Evolutionary conservation across 1,140 invertebrate genomes (phyloP).

Genomic region (Asbolus verrucosus): DNA sequence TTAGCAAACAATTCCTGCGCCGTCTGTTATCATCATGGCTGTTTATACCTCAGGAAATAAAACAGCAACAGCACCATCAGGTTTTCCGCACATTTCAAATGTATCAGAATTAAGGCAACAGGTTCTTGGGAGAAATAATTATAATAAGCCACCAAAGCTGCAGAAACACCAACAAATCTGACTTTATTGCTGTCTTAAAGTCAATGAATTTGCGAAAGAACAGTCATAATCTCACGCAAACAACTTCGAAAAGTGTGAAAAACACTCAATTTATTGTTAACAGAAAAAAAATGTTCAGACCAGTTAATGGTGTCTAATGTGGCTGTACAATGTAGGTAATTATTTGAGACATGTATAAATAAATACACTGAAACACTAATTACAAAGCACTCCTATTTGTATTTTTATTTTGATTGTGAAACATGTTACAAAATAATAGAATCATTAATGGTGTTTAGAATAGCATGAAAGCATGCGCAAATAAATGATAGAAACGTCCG

Average conservation of each 20-base stretch:
- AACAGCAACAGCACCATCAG: constrained; percentile 12
- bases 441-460: constrained; percentile 33
- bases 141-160: constrained; percentile 28
- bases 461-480: constrained; percentile 32
- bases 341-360: neutral
- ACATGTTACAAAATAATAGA: constrained; percentile 33
- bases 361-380: constrained; percentile 3
- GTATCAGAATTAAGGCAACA: constrained; percentile 32
- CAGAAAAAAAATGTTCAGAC: neutral
- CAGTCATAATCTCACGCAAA: constrained; percentile 17
- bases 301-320: neutral
- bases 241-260: constrained; percentile 3
- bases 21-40: constrained; percentile 18
- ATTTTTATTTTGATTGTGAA: constrained; percentile 1
- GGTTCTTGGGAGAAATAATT: constrained; percentile 26
- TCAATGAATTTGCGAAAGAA: constrained; percentile 9
- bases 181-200: constrained; percentile 25
- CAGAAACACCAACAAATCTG: constrained; percentile 32
- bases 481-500: constrained; percentile 44
- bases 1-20: constrained; percentile 15
- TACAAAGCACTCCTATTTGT: constrained; percentile 10
- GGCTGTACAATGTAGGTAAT: constrained; percentile 9
- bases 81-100: constrained; percentile 28
- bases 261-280: constrained; percentile 5
- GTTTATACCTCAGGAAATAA: constrained; percentile 5